A percentile compares a stretch with the other conserved stretches of the same genome.
These are phyloP conservation scores for Trachelus iudaicus DNA, from an alignment of 2,888 invertebrate genomes.

Conservation along the genomic window DNA sequence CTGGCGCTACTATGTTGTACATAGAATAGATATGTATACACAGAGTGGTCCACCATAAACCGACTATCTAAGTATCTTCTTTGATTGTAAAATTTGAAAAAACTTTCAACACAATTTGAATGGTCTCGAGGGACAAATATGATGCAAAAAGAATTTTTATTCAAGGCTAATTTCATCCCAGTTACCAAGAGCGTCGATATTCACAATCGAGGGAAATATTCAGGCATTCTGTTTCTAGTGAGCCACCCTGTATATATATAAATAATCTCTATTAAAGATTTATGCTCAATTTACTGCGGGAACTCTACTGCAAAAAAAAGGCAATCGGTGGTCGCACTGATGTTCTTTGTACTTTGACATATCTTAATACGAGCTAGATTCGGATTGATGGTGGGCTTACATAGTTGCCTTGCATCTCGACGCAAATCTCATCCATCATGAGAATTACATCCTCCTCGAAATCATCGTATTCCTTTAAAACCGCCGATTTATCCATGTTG, in stretches of 20 bases:
- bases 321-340: not conserved
- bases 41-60: not conserved
- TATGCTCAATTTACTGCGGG: not conserved
- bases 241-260: not conserved
- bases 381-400: slow-evolving; percentile 46
- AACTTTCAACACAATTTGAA: not conserved
- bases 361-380: not conserved
- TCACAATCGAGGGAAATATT: not conserved
- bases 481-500: slow-evolving; percentile 6
- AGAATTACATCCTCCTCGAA: slow-evolving; percentile 59
- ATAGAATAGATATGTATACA: not conserved
- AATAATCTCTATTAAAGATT: not conserved
- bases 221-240: not conserved
- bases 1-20: not conserved
- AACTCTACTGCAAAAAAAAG: not conserved
- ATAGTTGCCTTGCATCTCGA: slow-evolving; percentile 60
- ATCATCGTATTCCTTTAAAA: slow-evolving; percentile 57
- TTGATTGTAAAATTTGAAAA: not conserved
- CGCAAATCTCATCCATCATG: slow-evolving; percentile 58
- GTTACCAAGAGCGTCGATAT: not conserved
- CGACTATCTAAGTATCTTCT: not conserved
- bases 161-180: not conserved
- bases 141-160: not conserved
- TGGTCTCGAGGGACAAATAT: not conserved
- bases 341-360: not conserved